Evolutionary conservation across 2,113 vertebrate species (phyloP).

Genomic region (Vanacampus margaritifer): DNA sequence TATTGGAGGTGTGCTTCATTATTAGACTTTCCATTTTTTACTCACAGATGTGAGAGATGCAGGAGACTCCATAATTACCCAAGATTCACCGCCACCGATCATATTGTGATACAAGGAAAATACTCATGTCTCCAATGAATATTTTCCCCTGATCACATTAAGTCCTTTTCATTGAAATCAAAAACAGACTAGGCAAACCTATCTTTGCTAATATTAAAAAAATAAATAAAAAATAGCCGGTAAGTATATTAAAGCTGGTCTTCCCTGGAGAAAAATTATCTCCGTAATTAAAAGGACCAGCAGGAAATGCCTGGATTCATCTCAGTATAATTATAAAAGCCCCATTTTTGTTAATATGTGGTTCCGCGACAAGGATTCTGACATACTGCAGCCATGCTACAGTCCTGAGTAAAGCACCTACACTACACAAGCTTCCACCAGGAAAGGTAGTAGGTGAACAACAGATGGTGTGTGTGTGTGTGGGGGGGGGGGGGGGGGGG

Average conservation of each 20-base stretch:
- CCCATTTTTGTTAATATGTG: slow-evolving; percentile 71
- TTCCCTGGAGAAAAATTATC: slow-evolving; percentile 71
- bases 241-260: slow-evolving; percentile 68
- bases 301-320: slow-evolving; percentile 74
- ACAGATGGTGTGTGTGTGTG: slow-evolving; percentile 14
- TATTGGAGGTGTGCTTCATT: slow-evolving; percentile 51
- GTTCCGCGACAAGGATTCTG: slow-evolving; percentile 55
- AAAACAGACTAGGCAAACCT: background rate
- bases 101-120: slow-evolving; percentile 25
- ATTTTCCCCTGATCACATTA: slow-evolving; percentile 5
- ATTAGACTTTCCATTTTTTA: slow-evolving; percentile 69
- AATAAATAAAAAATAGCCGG: slow-evolving; percentile 60
- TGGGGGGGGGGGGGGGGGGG: slow-evolving; percentile 15
- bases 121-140: slow-evolving; percentile 3
- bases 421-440: slow-evolving; percentile 59
- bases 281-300: slow-evolving; percentile 80
- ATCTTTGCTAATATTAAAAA: background rate
- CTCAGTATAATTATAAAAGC: slow-evolving; percentile 76
- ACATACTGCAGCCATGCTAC: slow-evolving; percentile 44
- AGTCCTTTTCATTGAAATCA: background rate
- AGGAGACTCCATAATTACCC: slow-evolving; percentile 58
- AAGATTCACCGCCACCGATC: slow-evolving; percentile 45
- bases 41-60: slow-evolving; percentile 60
- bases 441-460: slow-evolving; percentile 30
- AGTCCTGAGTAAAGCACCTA: slow-evolving; percentile 42